A percentile compares a stretch with the other conserved stretches of the same genome.
Conservation (phyloP, 2,797 vertebrate genomes). For the Lindbergichthys nudifrons region DNA sequence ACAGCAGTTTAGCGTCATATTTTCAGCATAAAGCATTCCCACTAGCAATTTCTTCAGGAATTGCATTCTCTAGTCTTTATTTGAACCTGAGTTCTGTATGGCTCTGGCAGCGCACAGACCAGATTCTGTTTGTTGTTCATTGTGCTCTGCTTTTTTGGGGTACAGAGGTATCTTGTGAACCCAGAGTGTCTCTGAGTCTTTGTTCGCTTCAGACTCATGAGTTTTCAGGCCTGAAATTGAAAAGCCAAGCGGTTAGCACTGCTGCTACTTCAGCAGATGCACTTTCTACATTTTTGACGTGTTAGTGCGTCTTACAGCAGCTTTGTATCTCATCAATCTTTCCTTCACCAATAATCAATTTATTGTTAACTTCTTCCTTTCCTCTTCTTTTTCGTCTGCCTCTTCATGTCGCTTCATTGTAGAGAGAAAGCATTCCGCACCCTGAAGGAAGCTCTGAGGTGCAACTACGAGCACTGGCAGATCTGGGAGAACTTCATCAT, state of each 20-base stretch:
- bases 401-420: background rate
- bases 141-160: too few species aligned
- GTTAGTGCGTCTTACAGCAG: slow-evolving; percentile 3
- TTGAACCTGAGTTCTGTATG: background rate
- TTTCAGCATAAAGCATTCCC: too few species aligned
- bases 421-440: slow-evolving; percentile 93
- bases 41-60: too few species aligned
- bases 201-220: slow-evolving; percentile 58
- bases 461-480: slow-evolving; percentile 98
- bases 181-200: slow-evolving; percentile 31
- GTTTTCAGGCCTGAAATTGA: slow-evolving; percentile 77
- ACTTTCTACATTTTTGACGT: background rate
- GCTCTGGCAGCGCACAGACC: background rate
- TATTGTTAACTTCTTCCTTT: background rate
- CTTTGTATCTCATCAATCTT: background rate
- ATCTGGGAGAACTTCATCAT: slow-evolving; percentile 98
- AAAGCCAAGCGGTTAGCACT: slow-evolving; percentile 62
- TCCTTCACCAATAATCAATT: background rate
- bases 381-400: background rate
- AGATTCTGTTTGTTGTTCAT: background rate
- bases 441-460: slow-evolving; percentile 95
- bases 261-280: slow-evolving; percentile 48
- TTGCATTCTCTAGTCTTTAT: too few species aligned
- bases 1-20: too few species aligned
- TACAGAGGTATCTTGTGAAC: background rate